These are phyloP conservation scores for Stictocephala bisonia DNA, from an alignment of 2,888 invertebrate genomes.

Conservation along the genomic window DNA sequence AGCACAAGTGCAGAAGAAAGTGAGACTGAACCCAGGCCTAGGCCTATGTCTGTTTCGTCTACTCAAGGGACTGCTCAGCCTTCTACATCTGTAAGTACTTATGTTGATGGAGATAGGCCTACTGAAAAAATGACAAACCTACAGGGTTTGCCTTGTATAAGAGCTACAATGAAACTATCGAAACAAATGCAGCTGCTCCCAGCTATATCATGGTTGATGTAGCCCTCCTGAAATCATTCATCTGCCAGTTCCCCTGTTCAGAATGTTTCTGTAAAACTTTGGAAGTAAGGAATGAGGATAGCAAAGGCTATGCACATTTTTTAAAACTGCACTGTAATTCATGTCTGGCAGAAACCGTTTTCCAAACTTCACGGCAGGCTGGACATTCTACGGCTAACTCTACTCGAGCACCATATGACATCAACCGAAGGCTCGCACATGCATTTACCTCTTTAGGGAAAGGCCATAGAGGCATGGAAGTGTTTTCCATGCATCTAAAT, in stretches of 20 bases:
- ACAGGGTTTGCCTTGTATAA: conserved; percentile 16
- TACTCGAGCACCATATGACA: conserved; percentile 1
- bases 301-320: conserved; percentile 4
- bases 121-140: background rate
- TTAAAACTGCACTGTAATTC: background rate
- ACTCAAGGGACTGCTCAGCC: background rate
- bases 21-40: background rate
- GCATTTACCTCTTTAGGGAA: conserved; percentile 32
- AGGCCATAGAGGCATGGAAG: conserved; percentile 30
- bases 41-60: background rate
- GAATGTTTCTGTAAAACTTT: conserved; percentile 28
- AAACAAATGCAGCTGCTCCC: conserved; percentile 7
- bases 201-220: conserved; percentile 14
- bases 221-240: background rate
- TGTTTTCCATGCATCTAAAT: conserved; percentile 26
- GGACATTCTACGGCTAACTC: conserved; percentile 20
- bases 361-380: conserved; percentile 7
- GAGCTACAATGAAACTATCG: conserved; percentile 7
- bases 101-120: background rate
- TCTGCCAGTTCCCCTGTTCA: conserved; percentile 26
- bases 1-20: background rate
- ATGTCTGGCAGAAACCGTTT: background rate
- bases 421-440: conserved; percentile 11
- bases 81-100: conserved; percentile 11
- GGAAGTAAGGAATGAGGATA: background rate